Evolutionary conservation across 2,797 vertebrate genomes (phyloP).

Genomic region (Protonibea diacanthus): DNA sequence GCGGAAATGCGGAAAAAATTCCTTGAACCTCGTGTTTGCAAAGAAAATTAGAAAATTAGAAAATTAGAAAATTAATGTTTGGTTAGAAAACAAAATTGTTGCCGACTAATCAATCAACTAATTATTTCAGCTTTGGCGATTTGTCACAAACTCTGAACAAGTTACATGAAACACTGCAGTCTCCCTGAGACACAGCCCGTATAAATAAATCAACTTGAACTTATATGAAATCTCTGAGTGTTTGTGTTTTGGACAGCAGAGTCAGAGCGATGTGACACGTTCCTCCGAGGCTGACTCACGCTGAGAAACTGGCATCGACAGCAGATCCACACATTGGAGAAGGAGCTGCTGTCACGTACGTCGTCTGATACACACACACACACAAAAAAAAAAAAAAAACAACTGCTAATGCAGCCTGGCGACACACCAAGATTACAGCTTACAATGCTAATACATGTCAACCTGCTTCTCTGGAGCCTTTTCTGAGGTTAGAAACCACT

Average conservation of each 20-base stretch:
- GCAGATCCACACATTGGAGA: not conserved
- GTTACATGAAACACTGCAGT: not conserved
- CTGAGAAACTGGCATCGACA: conserved; percentile 14
- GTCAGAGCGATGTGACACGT: conserved; percentile 40
- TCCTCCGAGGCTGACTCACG: conserved; percentile 19
- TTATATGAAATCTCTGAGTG: not conserved
- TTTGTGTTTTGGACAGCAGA: not conserved
- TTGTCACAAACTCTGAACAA: too few species aligned
- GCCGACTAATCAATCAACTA: too few species aligned
- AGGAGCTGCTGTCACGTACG: not conserved
- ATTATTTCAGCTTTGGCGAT: too few species aligned
- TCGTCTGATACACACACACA: conserved; percentile 16
- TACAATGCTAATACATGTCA: not conserved
- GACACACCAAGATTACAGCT: conserved; percentile 36
- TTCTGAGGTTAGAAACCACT: conserved; percentile 41
- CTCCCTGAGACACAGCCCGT: not conserved
- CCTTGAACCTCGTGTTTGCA: too few species aligned
- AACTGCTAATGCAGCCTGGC: conserved; percentile 34
- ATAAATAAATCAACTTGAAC: not conserved
- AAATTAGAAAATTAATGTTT: too few species aligned
- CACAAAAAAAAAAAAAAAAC: conserved; percentile 20
- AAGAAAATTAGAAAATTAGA: too few species aligned
- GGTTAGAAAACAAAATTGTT: too few species aligned
- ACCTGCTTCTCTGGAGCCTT: conserved; percentile 29
- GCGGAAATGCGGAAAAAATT: too few species aligned